Percentiles rank a stretch among this genome's conserved stretches.
Evolutionary conservation across 2,797 vertebrate genomes (phyloP).

Genomic region (Acanthopagrus latus): DNA sequence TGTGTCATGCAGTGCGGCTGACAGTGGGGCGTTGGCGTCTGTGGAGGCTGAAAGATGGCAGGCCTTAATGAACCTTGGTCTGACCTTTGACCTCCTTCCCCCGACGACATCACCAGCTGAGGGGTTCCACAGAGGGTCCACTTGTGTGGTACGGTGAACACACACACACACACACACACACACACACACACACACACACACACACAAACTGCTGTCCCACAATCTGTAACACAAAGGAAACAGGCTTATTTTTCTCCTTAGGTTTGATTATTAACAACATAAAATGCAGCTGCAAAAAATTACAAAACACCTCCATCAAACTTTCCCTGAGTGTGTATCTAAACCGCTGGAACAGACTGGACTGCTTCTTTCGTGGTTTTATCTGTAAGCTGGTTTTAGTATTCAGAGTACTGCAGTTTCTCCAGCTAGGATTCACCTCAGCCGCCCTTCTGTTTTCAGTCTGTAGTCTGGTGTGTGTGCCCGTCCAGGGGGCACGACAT

Average conservation of each 20-base stretch:
- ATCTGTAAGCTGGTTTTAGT: slow-evolving; percentile 33
- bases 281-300: neutral
- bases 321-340: neutral
- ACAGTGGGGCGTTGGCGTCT: slow-evolving; percentile 57
- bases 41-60: slow-evolving; percentile 62
- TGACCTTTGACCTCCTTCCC: slow-evolving; percentile 73
- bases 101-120: slow-evolving; percentile 68
- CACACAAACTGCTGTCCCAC: neutral
- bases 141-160: slow-evolving; percentile 51
- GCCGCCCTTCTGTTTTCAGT: slow-evolving; percentile 49
- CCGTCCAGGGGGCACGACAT: slow-evolving; percentile 58
- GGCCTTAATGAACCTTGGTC: slow-evolving; percentile 66
- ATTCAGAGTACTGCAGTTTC: slow-evolving; percentile 21
- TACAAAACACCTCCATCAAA: neutral
- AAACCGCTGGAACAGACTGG: slow-evolving; percentile 4
- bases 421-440: slow-evolving; percentile 51
- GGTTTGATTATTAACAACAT: neutral
- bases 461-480: slow-evolving; percentile 35
- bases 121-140: slow-evolving; percentile 58
- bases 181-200: slow-evolving; percentile 32
- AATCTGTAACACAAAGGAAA: neutral
- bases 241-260: neutral
- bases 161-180: slow-evolving; percentile 29
- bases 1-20: slow-evolving; percentile 42
- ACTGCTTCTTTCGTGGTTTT: neutral